These are phyloP conservation scores for Distichodus sexfasciatus DNA, from an alignment of 2,797 vertebrate species.

Conservation along the genomic window DNA sequence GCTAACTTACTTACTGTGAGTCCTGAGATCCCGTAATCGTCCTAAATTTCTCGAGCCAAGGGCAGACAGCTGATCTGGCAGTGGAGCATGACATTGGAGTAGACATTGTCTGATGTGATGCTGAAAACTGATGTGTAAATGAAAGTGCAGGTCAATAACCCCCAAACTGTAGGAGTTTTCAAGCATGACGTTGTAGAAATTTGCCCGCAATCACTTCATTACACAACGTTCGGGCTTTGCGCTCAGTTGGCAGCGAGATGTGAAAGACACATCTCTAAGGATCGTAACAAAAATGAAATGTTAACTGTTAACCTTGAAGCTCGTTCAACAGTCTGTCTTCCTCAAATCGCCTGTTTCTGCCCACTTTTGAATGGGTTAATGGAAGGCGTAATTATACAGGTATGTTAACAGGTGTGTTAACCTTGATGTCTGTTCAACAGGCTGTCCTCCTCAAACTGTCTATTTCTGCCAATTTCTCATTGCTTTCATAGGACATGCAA, in stretches of 20 bases:
- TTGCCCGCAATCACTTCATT: not conserved
- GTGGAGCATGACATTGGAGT: not conserved
- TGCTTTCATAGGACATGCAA: no score
- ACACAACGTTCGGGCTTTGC: not conserved
- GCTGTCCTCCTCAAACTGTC: no score
- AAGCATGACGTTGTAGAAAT: not conserved
- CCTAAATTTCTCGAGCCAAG: no score
- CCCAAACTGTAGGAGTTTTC: not conserved
- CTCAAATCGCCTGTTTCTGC: not conserved
- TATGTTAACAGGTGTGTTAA: no score
- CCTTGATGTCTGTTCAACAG: no score
- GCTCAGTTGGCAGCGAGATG: not conserved
- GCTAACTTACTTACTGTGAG: no score
- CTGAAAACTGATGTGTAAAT: not conserved
- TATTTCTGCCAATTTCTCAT: no score
- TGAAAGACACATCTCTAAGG: not conserved
- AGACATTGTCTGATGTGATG: not conserved
- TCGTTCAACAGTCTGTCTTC: not conserved
- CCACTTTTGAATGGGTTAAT: no score
- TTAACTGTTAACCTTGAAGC: constrained; percentile 1
- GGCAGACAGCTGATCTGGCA: not conserved
- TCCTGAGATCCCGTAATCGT: no score
- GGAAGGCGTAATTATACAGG: no score
- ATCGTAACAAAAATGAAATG: constrained; percentile 4
- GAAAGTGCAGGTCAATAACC: not conserved